A percentile compares a stretch with the other conserved stretches of the same genome.
Evolutionary conservation across 2,888 invertebrate species (phyloP).

Genomic region (Conomelus anceps): DNA sequence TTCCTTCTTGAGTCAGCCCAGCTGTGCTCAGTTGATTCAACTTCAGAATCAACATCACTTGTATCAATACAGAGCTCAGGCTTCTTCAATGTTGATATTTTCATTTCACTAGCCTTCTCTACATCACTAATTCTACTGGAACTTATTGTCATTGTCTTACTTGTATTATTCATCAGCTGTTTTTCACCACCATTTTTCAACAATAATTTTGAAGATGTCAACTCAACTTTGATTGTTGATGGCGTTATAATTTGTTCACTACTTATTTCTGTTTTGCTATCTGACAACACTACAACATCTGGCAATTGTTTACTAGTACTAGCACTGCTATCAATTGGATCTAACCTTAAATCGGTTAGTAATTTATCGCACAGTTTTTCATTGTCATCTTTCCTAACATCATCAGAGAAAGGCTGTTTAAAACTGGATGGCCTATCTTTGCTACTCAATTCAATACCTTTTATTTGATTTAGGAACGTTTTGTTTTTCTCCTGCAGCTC

Average conservation of each 20-base stretch:
- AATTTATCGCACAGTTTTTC: not conserved
- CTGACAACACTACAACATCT: not conserved
- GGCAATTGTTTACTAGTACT: not conserved
- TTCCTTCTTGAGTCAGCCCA: constrained; percentile 40
- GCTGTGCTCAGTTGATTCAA: constrained; percentile 52
- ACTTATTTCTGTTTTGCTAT: not conserved
- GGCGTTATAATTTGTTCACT: not conserved
- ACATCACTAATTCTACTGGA: constrained; percentile 17
- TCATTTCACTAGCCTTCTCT: constrained; percentile 8
- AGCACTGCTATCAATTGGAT: too few relatives aligned
- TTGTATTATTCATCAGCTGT: constrained; percentile 19
- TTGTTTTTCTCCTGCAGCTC: constrained; percentile 50
- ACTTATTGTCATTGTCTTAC: constrained; percentile 26
- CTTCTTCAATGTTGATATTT: constrained; percentile 20
- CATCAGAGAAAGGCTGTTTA: not conserved
- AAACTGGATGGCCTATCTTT: not conserved
- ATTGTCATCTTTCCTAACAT: not conserved
- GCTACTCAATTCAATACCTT: not conserved
- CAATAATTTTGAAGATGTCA: not conserved
- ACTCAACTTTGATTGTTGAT: not conserved
- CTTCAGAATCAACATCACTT: constrained; percentile 50
- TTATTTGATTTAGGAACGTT: constrained; percentile 18
- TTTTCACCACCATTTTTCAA: constrained; percentile 3
- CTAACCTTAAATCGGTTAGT: not conserved
- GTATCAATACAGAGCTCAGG: constrained; percentile 28